Base-by-base conservation (phyloP, 2,113 vertebrate species). In the Bujurquina vittata region DNA sequence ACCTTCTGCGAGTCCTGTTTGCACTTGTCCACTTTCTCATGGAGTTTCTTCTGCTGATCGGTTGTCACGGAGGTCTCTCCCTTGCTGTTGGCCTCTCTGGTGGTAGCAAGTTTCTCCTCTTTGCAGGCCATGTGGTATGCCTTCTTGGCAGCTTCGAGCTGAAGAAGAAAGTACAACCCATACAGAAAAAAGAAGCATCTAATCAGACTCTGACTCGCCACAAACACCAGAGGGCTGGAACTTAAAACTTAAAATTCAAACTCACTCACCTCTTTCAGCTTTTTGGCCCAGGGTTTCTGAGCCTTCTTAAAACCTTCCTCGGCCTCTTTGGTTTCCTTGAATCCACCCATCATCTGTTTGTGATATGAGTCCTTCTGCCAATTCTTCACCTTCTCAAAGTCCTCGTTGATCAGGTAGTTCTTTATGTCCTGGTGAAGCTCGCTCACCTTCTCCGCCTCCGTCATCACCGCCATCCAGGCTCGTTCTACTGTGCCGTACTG, bases 281-380 rank as follows among this genome's bases (percentile, higher is more conserved):
- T 99, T 91, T 99, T 99, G 90, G 98, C 98, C 98, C 98, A 99
- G 18, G 98, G 98, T 62, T 99, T 99, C 93, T 99, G 98, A 46
- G 97, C 98, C 93, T 99, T 99, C 76, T 96, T 97, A 91, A 99
- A 99, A 31, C 97, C 97, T 0, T 99, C 98, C 0, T 99, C 98
- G 2, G 98, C 96, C 88, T 99, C 98, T 93, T 98, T 99, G 93
- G 97, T 97, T 93, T 99, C 98, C 93, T 98, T 99, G 95, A 99
- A 99, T 88, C 98, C 96, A 4, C 98, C 98, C 95, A 99, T 99
- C 95, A 99, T 98, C 94, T 99, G 98, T 86, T 99, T 99, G 96
- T 99, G 98, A 94, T 97, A 99, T 22, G 96, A 95, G 0, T 99
- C 98, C 89, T 99, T 99, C 95, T 99, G 98, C 98, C 98, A 99